Conservation (phyloP, 2,888 invertebrate genomes). For the Suillia variegata region DNA sequence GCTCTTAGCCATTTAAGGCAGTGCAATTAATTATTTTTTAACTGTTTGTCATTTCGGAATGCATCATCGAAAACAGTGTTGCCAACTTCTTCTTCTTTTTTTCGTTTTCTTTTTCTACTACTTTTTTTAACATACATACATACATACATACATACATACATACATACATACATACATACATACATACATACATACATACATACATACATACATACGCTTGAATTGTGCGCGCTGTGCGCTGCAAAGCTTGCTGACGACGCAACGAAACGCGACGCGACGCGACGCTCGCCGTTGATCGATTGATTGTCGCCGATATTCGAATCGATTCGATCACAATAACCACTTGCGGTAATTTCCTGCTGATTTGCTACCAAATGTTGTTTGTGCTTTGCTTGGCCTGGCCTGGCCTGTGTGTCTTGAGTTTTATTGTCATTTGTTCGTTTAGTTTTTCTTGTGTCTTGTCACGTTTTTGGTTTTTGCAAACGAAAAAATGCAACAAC, state of each 20-base stretch:
- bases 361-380: conserved; percentile 55
- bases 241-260: neutral
- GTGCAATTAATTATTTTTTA: conserved; percentile 63
- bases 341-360: conserved; percentile 59
- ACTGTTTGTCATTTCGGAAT: conserved; percentile 61
- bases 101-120: neutral
- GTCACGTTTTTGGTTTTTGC: too few relatives aligned
- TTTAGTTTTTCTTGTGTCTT: too few relatives aligned
- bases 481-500: too few relatives aligned
- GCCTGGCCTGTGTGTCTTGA: too few relatives aligned
- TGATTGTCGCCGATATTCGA: conserved; percentile 52
- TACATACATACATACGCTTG: neutral
- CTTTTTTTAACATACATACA: too few relatives aligned
- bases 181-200: neutral
- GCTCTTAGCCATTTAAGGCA: conserved; percentile 60
- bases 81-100: conserved; percentile 27
- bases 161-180: too few relatives aligned
- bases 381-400: conserved; percentile 26
- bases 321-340: conserved; percentile 52
- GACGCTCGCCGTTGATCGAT: conserved; percentile 59
- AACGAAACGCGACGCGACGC: too few relatives aligned
- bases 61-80: conserved; percentile 32
- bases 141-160: too few relatives aligned
- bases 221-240: neutral
- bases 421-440: too few relatives aligned